Base-by-base conservation (phyloP, 2,113 vertebrate genomes). In the Acanthisitta chloris region DNA sequence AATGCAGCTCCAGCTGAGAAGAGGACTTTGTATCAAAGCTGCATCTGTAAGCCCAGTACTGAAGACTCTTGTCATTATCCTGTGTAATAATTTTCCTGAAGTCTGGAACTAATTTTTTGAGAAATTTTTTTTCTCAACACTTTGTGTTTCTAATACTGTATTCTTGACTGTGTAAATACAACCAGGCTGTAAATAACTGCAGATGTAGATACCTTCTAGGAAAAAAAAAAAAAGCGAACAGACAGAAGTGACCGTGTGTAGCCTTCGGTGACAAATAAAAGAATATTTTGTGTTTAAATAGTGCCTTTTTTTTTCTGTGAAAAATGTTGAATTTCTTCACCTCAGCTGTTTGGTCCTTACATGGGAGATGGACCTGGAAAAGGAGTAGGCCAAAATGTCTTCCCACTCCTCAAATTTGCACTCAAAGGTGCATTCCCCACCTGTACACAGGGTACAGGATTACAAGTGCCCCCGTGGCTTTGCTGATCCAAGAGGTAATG, bases 141-240 rank as follows among this genome's bases (percentile, higher is more conserved):
- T 96, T 98, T 98, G 97, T 97, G 97, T 98, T 98, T 98, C 98
- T 99, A 98, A 98, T 97, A 98, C 98, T 99, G 97, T 98, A 99
- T 98, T 99, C 98, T 99, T 98, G 98, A 98, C 98, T 97, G 77
- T 99, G 99, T 99, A 99, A 98, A 99, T 99, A 99, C 97, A 97
- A 97, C 96, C 96, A 98, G 98, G 98, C 99, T 99, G 99, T 99
- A 99, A 98, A 99, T 99, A 99, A 98, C 97, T 98, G 99, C 99
- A 99, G 98, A 98, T 99, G 99, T 99, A 99, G 99, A 99, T 99
- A 99, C 98, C 98, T 99, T 99, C 99, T 99, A 99, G 99, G 88
- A 98, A 97, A 98, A 91, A 49, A 62, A 94, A 93, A 92, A 94
- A 96, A 97, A 97, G 94, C 62, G 9, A 96, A 85, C 80, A 97